Base-by-base conservation (phyloP, 2,113 vertebrate genomes). In the Phalacrocorax brasilianus region DNA sequence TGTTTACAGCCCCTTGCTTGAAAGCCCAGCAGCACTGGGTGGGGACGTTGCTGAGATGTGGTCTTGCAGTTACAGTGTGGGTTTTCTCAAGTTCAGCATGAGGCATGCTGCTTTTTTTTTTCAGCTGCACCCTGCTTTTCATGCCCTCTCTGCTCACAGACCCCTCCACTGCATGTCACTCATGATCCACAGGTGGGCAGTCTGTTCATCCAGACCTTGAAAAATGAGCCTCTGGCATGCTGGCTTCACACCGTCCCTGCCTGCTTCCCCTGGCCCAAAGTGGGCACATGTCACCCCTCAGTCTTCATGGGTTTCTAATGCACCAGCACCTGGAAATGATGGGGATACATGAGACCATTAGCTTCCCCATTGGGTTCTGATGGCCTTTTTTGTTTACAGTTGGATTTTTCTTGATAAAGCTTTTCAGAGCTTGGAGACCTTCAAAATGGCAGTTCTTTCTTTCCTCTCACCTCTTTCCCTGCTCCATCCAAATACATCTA, bases 11-110 rank as follows among this genome's bases (percentile, higher is more conserved):
- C 6, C 18, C 15, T 7, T 68, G 33, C 9, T 8, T 23, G 35
- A 47, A 77, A 84, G 62, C 32, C 11, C 45, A 27, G 40, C 38
- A 86, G 49, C 27, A 14, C 30, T 23, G 3, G 9, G 3, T 62
- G 14, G 5, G 14, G 40, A 3, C 12, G 35, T 14, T 30, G 11
- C 18, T 70, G 61, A 40, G 20, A 20, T 44, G 12, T 6, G 2
- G 20, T 80, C 27, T 67, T 1, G 0, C 20, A 61, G 32, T 11
- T 78, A 9, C 19, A 70, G 3, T 5, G 5, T 70, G 23, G 0
- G 59, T 73, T 74, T 66, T 74, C 35, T 77, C 30, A 44, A 18
- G 16, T 47, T 73, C 58, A 23, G 7, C 11, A 7, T 14, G 21
- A 15, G 9, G 32, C 19, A 30, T 16, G 6, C 8, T n/a, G 8